phyloP scores from a whole-genome alignment of 2,797 vertebrate genomes.

The Myotis daubentonii region DNA sequence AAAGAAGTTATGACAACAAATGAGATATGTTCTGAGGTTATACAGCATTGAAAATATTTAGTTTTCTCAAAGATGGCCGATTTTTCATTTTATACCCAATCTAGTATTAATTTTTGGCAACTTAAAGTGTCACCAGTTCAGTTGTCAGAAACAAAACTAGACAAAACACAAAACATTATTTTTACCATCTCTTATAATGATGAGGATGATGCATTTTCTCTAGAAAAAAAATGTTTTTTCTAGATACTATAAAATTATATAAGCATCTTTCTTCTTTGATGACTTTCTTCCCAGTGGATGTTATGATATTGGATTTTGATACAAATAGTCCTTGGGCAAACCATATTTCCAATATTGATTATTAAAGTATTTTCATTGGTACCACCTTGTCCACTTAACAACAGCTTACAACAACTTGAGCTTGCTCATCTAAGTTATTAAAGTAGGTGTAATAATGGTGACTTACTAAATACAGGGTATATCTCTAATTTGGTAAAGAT shows the following conservation, averaged over 20 bases:
- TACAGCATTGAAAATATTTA: neutral
- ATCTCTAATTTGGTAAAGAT: neutral
- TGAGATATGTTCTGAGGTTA: neutral
- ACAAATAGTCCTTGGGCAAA: neutral
- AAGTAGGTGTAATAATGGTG: neutral
- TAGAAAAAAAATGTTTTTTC: neutral
- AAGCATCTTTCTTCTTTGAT: neutral
- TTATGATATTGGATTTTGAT: neutral
- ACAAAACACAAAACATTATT: slow-evolving; percentile 1
- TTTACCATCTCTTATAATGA: slow-evolving; percentile 19
- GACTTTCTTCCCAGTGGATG: neutral
- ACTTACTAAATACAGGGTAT: neutral
- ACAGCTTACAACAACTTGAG: neutral
- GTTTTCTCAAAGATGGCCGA: slow-evolving; percentile 7
- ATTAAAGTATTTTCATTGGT: neutral
- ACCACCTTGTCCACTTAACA: neutral
- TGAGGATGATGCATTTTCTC: neutral
- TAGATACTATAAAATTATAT: slow-evolving; percentile 17
- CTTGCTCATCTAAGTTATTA: neutral
- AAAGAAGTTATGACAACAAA: neutral
- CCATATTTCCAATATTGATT: slow-evolving; percentile 13
- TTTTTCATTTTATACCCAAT: neutral
- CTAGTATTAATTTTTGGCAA: neutral
- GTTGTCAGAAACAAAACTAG: slow-evolving; percentile 25
- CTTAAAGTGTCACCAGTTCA: neutral